Evolutionary conservation across 2,113 vertebrate genomes (phyloP).

Genomic region (Semnornis frantzii): DNA sequence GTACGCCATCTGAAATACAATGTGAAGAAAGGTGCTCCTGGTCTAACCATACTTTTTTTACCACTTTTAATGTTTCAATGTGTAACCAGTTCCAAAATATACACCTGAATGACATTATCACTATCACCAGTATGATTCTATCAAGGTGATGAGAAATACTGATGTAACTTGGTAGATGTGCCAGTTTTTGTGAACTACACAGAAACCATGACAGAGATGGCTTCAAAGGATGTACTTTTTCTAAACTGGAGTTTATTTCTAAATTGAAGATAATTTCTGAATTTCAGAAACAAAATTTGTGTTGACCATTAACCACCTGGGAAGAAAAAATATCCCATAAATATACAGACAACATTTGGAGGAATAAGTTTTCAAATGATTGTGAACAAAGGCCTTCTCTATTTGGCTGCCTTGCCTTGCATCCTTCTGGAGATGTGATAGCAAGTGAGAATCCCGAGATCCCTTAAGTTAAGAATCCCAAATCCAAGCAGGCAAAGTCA

Average conservation of each 20-base stretch:
- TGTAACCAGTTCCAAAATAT: not conserved
- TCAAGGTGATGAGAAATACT: not conserved
- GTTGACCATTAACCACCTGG: not conserved
- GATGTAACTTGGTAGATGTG: rapidly evolving
- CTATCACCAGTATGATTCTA: not conserved
- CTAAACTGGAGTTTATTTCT: not conserved
- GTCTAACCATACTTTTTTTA: not conserved
- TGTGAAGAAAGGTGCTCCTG: not conserved
- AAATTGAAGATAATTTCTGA: not conserved
- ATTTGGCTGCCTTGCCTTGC: not conserved
- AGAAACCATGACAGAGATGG: not conserved
- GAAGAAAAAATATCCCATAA: not conserved
- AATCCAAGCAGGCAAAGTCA: not conserved
- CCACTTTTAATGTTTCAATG: not conserved
- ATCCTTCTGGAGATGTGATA: too few relatives aligned
- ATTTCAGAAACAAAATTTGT: not conserved
- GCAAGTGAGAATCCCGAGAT: not conserved
- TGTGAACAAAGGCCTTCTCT: not conserved
- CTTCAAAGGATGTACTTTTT: not conserved
- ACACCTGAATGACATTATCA: not conserved
- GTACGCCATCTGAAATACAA: not conserved
- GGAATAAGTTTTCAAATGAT: not conserved
- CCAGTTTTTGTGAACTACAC: not conserved
- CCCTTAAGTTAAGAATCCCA: not conserved
- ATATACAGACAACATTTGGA: rapidly evolving